Percentiles rank a stretch among this genome's conserved stretches.
These are phyloP conservation scores for Crepidodera aurea DNA, from an alignment of 2,888 invertebrate genomes.

Conservation along the genomic window DNA sequence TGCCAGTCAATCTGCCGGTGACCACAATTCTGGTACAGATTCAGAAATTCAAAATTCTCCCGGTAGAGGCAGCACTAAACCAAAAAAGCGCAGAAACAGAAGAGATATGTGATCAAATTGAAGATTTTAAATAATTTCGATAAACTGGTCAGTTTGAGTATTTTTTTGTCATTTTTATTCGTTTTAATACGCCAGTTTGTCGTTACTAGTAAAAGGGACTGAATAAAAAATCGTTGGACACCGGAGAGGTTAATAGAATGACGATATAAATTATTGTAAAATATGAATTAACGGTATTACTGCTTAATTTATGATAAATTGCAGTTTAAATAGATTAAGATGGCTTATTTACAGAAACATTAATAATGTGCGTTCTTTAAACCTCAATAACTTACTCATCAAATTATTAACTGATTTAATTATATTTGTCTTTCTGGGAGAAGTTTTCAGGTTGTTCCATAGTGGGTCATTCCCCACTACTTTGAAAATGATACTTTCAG, in stretches of 20 bases:
- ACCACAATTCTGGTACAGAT: constrained; percentile 34
- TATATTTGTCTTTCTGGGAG: no score
- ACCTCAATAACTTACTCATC: no score
- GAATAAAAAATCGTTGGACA: background rate
- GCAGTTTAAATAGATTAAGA: no score
- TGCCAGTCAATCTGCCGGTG: constrained; percentile 45
- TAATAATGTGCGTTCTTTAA: no score
- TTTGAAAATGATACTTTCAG: no score
- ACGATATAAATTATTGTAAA: background rate
- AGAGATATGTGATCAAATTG: constrained; percentile 44
- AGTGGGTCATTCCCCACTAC: no score
- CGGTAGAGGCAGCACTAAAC: constrained; percentile 28
- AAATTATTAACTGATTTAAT: no score
- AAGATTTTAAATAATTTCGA: background rate
- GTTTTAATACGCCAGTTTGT: constrained; percentile 1
- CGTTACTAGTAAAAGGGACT: constrained; percentile 4
- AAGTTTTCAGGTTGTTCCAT: no score
- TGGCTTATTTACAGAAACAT: no score
- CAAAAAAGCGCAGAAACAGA: constrained; percentile 47
- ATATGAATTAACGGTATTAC: background rate
- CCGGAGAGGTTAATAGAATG: constrained; percentile 7
- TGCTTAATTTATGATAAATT: background rate
- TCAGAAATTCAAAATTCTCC: constrained; percentile 33
- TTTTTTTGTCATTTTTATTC: background rate
- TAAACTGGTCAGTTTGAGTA: constrained; percentile 3